Evolutionary conservation across 2,888 invertebrate species (phyloP).

Genomic region (Leistus spinibarbis): DNA sequence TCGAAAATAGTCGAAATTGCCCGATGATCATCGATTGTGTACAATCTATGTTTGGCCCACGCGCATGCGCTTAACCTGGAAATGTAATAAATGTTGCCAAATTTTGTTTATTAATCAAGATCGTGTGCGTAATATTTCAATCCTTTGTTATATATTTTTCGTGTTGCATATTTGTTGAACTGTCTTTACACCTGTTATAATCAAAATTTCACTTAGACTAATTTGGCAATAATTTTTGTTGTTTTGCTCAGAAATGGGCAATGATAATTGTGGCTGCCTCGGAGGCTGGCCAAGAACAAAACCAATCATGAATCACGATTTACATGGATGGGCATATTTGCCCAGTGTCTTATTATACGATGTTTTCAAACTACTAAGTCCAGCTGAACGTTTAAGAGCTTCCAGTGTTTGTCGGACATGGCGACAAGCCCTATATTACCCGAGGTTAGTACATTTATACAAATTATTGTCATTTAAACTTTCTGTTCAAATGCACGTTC

Average conservation of each 20-base stretch:
- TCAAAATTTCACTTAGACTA: background rate
- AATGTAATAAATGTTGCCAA: background rate
- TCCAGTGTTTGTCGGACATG: constrained; percentile 55
- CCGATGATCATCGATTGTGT: background rate
- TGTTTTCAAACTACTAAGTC: constrained; percentile 52
- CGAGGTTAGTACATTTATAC: constrained; percentile 52
- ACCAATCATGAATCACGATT: constrained; percentile 30
- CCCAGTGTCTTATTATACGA: constrained; percentile 55
- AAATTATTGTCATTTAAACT: too few species aligned
- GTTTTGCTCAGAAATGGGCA: constrained; percentile 50
- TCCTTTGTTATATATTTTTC: background rate
- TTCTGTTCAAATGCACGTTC: too few species aligned
- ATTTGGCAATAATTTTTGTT: constrained; percentile 3
- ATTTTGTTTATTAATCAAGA: too few species aligned
- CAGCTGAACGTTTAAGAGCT: constrained; percentile 53
- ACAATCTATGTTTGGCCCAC: background rate
- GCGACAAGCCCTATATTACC: constrained; percentile 55
- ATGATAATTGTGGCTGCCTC: constrained; percentile 51
- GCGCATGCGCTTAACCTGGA: background rate
- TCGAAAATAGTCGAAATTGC: background rate
- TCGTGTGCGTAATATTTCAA: background rate
- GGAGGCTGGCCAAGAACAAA: constrained; percentile 55
- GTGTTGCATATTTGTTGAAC: background rate
- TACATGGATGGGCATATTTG: constrained; percentile 53
- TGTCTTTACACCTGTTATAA: background rate